Percentiles rank a stretch among this genome's conserved stretches.
These are phyloP conservation scores for Calameuta pallipes DNA, from an alignment of 2,888 invertebrate species.

Conservation along the genomic window DNA sequence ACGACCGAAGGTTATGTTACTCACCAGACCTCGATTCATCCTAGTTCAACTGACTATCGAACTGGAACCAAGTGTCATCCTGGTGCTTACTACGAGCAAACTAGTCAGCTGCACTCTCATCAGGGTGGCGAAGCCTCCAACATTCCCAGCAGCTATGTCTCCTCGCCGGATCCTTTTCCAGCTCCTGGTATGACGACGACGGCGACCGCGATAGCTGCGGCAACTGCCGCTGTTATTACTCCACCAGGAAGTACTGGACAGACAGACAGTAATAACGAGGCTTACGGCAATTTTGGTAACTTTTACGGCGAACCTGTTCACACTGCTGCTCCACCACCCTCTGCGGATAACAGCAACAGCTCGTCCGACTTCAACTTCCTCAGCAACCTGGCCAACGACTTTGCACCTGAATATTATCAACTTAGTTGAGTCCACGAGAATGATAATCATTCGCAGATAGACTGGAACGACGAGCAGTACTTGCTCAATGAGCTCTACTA, in stretches of 20 bases:
- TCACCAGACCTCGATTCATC: slow-evolving; percentile 50
- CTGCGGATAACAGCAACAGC: slow-evolving; percentile 87
- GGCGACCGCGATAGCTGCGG: slow-evolving; percentile 66
- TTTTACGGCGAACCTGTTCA: slow-evolving; percentile 70
- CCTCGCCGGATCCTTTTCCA: slow-evolving; percentile 67
- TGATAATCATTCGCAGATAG: slow-evolving; percentile 51
- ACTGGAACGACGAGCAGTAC: slow-evolving; percentile 63
- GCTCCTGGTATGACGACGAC: slow-evolving; percentile 66
- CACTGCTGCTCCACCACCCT: slow-evolving; percentile 67
- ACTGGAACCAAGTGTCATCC: slow-evolving; percentile 54
- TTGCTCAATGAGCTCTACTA: slow-evolving; percentile 60
- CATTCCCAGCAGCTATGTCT: slow-evolving; percentile 66
- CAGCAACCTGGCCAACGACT: slow-evolving; percentile 91
- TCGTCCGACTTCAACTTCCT: slow-evolving; percentile 96
- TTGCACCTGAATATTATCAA: slow-evolving; percentile 91
- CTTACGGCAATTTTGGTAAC: slow-evolving; percentile 78
- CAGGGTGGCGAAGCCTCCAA: slow-evolving; percentile 69
- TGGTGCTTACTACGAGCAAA: slow-evolving; percentile 57
- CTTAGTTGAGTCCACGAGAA: slow-evolving; percentile 70
- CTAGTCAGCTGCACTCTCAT: slow-evolving; percentile 58
- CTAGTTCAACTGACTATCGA: slow-evolving; percentile 48
- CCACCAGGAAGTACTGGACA: slow-evolving; percentile 69
- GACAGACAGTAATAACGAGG: slow-evolving; percentile 72
- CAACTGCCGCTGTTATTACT: slow-evolving; percentile 71
- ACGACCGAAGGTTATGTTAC: slow-evolving; percentile 49